A percentile compares a stretch with the other conserved stretches of the same genome.
These are phyloP conservation scores for Pelmatolapia mariae DNA, from an alignment of 2,113 vertebrate genomes.

Conservation along the genomic window DNA sequence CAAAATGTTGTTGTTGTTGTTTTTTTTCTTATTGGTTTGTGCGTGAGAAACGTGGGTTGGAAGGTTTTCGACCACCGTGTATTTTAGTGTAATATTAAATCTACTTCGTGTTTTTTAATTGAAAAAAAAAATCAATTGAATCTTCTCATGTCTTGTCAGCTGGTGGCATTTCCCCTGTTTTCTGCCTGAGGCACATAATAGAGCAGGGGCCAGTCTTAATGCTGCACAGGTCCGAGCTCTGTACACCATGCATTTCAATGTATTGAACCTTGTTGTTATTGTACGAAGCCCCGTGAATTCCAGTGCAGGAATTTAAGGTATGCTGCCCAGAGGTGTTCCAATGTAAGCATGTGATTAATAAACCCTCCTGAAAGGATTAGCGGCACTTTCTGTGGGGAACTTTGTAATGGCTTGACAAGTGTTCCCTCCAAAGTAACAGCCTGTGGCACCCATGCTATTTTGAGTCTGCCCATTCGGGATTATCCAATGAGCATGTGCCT, in stretches of 20 bases:
- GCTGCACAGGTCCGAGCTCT: not conserved
- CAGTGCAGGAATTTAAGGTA: conserved; percentile 53
- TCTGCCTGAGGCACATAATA: conserved; percentile 20
- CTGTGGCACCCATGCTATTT: conserved; percentile 33
- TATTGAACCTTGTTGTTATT: conserved; percentile 24
- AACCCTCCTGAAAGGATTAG: conserved; percentile 57
- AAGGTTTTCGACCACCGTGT: not conserved
- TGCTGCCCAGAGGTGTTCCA: conserved; percentile 45
- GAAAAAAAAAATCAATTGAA: not conserved
- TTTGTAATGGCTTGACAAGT: conserved; percentile 29
- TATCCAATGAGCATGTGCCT: conserved; percentile 33
- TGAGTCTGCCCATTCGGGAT: conserved; percentile 27
- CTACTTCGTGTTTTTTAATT: not conserved
- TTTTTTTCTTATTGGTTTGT: not conserved
- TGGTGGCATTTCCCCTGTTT: conserved; percentile 25
- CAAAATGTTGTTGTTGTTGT: not conserved
- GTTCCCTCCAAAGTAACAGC: conserved; percentile 21
- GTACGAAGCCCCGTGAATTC: conserved; percentile 6
- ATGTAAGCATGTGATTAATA: conserved; percentile 62
- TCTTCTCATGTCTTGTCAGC: conserved; percentile 33
- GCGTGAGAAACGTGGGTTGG: not conserved
- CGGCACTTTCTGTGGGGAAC: conserved; percentile 32
- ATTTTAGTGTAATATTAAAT: not conserved
- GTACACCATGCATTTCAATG: conserved; percentile 9
- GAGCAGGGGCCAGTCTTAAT: not conserved